A percentile compares a stretch with the other conserved stretches of the same genome.
Evolutionary conservation across 2,797 vertebrate genomes (phyloP).

Genomic region (Phoeniculus purpureus): DNA sequence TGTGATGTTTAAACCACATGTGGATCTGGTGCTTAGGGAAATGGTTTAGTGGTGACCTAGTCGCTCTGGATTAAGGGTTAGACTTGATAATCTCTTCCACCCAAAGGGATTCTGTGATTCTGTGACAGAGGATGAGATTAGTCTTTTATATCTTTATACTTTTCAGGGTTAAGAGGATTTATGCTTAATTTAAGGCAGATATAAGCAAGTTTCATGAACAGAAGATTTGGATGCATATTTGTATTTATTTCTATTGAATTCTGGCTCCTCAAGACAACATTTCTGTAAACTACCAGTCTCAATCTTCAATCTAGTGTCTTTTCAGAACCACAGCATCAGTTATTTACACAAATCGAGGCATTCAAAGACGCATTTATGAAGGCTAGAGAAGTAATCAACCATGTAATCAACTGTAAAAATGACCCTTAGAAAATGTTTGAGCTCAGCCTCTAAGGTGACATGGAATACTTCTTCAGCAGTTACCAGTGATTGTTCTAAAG

Average conservation of each 20-base stretch:
- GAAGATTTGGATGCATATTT: background rate
- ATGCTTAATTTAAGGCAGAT: background rate
- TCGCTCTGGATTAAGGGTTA: too few relatives aligned
- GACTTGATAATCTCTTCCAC: too few relatives aligned
- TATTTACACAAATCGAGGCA: background rate
- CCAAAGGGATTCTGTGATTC: too few relatives aligned
- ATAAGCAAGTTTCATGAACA: background rate
- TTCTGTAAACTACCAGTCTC: background rate
- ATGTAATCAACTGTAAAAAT: background rate
- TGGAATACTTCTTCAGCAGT: background rate
- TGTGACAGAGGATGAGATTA: background rate
- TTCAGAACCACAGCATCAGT: background rate
- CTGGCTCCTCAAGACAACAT: background rate
- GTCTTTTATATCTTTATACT: background rate
- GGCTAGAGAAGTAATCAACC: background rate
- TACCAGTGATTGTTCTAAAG: background rate
- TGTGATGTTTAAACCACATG: too few relatives aligned
- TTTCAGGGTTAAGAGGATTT: background rate
- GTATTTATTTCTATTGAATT: background rate
- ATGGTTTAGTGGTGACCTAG: too few relatives aligned
- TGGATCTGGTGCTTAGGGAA: too few relatives aligned
- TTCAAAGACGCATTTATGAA: background rate
- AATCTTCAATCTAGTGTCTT: background rate
- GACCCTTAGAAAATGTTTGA: background rate
- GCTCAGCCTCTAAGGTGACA: background rate